phyloP scores from a whole-genome alignment of 2,797 vertebrate genomes.

The Ictinia mississippiensis region DNA sequence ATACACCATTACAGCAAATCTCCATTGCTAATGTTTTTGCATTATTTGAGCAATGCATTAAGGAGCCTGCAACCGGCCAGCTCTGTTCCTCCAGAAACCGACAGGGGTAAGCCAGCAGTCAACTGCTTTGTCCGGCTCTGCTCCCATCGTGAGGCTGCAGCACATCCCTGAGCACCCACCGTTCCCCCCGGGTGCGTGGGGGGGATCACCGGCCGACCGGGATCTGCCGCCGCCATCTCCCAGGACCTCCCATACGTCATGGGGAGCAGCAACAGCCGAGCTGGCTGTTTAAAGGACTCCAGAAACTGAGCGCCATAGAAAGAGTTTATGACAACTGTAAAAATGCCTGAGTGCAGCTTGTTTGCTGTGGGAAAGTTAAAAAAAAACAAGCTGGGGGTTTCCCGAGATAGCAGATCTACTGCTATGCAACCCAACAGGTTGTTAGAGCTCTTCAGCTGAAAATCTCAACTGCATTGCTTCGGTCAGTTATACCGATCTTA shows the following conservation, averaged over 20 bases:
- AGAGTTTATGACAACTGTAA: neutral
- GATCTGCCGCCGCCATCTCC: neutral
- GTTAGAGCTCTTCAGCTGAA: neutral
- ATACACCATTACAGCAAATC: slow-evolving; percentile 70
- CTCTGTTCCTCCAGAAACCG: neutral
- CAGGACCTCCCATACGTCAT: neutral
- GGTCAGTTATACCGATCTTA: neutral
- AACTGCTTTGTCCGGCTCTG: neutral
- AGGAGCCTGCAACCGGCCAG: neutral
- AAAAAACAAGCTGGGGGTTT: neutral
- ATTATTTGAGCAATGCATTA: slow-evolving; percentile 53
- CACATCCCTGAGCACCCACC: neutral
- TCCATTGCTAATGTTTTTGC: slow-evolving; percentile 70
- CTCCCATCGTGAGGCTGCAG: neutral
- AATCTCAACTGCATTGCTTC: neutral
- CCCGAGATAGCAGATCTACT: neutral
- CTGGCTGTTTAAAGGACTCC: neutral
- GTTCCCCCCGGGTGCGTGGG: neutral
- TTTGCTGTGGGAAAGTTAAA: slow-evolving; percentile 5
- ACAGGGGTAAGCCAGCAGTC: neutral
- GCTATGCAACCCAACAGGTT: neutral
- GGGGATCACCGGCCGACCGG: neutral
- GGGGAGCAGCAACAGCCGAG: neutral
- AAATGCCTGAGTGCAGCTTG: neutral
- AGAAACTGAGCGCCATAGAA: neutral